These are phyloP conservation scores for Drosophila ohnishii DNA, from an alignment of 1,140 invertebrate genomes.

Conservation along the genomic window DNA sequence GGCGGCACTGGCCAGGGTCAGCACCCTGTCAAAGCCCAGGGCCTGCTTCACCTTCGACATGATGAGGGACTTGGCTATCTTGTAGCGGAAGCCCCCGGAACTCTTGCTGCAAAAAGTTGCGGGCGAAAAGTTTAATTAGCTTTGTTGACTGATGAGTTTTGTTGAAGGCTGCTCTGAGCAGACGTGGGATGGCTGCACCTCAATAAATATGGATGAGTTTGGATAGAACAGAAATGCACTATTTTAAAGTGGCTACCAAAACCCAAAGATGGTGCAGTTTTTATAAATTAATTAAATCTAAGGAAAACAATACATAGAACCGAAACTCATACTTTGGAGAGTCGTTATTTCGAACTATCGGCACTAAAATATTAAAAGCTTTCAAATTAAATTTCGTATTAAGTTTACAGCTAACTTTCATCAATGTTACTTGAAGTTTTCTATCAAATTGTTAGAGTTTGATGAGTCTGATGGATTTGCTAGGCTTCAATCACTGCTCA, in stretches of 20 bases:
- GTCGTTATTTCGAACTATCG: neutral
- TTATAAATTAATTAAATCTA: slow-evolving; percentile 1
- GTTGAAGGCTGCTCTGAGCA: slow-evolving; percentile 18
- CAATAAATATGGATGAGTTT: slow-evolving; percentile 19
- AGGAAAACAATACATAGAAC: neutral
- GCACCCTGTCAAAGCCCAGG: slow-evolving; percentile 90
- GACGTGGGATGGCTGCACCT: slow-evolving; percentile 3
- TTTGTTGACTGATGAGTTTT: slow-evolving; percentile 61
- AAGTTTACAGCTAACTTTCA: neutral
- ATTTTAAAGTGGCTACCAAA: neutral
- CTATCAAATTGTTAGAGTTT: slow-evolving; percentile 5
- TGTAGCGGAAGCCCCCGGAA: slow-evolving; percentile 76
- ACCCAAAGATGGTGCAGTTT: no score
- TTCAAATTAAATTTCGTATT: neutral
- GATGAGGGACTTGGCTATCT: slow-evolving; percentile 82
- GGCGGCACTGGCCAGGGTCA: slow-evolving; percentile 89
- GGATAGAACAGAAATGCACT: slow-evolving; percentile 1
- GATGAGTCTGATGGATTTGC: slow-evolving; percentile 27
- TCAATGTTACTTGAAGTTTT: neutral
- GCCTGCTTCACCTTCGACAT: slow-evolving; percentile 88
- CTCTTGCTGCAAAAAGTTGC: slow-evolving; percentile 61
- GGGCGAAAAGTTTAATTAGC: slow-evolving; percentile 60
- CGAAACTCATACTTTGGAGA: neutral
- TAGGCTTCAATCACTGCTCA: slow-evolving; percentile 52
- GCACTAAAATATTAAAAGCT: neutral